Conservation (phyloP, 2,797 vertebrate species). For the Phalloptychus januarius region DNA sequence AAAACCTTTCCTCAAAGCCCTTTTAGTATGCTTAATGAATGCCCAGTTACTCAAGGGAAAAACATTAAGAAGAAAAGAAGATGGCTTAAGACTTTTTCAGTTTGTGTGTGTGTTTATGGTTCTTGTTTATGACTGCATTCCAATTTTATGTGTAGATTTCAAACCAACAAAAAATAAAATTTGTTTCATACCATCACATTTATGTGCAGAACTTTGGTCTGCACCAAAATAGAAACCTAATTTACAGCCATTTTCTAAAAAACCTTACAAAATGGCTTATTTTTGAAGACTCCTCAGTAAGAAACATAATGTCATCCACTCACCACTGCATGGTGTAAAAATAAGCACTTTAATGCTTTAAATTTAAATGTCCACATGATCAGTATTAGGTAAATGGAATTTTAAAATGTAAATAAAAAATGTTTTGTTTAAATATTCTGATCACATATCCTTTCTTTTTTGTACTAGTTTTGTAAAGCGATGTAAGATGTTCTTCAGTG, state of each 20-base stretch:
- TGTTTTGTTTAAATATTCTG: conserved; percentile 72
- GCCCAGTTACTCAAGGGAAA: background rate
- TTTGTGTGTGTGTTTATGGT: conserved; percentile 39
- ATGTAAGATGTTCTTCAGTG: conserved; percentile 54
- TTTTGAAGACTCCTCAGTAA: conserved; percentile 4
- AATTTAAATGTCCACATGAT: conserved; percentile 60
- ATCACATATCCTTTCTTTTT: conserved; percentile 35
- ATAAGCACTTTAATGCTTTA: conserved; percentile 82
- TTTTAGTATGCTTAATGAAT: background rate
- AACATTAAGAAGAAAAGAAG: background rate
- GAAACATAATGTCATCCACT: conserved; percentile 18
- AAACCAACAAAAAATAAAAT: conserved; percentile 30
- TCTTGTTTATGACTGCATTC: conserved; percentile 70
- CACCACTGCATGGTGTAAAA: conserved; percentile 50
- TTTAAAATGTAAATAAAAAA: conserved; percentile 68
- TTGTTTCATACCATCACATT: conserved; percentile 35
- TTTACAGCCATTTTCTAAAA: conserved; percentile 30
- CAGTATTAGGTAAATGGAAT: conserved; percentile 80
- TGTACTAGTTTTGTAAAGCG: conserved; percentile 62
- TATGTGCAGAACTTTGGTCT: conserved; percentile 31
- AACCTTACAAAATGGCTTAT: background rate
- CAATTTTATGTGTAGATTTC: conserved; percentile 48
- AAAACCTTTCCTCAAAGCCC: background rate
- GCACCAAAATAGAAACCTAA: conserved; percentile 18
- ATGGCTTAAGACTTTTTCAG: background rate